phyloP scores from a whole-genome alignment of 2,888 invertebrate species.

The Chaetogeoica ovagalla region DNA sequence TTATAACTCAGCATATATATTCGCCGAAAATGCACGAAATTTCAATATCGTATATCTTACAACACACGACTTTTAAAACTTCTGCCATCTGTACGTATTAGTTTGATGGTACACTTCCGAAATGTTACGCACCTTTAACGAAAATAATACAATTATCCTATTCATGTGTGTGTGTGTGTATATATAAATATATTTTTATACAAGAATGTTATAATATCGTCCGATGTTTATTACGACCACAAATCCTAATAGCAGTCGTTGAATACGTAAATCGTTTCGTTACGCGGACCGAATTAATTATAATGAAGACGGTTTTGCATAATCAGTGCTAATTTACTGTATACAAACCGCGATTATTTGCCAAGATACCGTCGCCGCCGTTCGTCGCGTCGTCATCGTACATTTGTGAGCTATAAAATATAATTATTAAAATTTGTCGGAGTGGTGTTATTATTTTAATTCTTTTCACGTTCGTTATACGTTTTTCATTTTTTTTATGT shows the following conservation, averaged over 20 bases:
- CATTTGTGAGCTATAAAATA: neutral
- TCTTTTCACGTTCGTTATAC: neutral
- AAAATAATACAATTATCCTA: neutral
- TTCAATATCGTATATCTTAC: too few relatives aligned
- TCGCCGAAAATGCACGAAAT: too few relatives aligned
- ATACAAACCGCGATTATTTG: neutral
- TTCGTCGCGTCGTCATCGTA: too few relatives aligned
- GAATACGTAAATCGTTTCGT: conserved; percentile 16
- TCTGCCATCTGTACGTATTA: neutral
- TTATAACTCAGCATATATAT: too few relatives aligned
- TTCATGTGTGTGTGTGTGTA: neutral
- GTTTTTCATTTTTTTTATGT: neutral
- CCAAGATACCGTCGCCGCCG: neutral
- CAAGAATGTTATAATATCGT: neutral
- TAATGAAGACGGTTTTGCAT: conserved; percentile 22
- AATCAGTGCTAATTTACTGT: conserved; percentile 20
- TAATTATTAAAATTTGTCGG: neutral
- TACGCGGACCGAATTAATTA: conserved; percentile 23
- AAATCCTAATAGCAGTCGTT: conserved; percentile 3
- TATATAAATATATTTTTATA: too few relatives aligned
- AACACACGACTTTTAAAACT: neutral
- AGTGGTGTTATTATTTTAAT: neutral
- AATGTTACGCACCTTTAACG: neutral
- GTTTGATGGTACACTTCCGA: neutral
- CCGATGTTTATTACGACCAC: conserved; percentile 13